Evolutionary conservation across 1,140 invertebrate genomes (phyloP), one percentile per base, ranked within the genome.

Genomic region (Procambarus clarkii): DNA sequence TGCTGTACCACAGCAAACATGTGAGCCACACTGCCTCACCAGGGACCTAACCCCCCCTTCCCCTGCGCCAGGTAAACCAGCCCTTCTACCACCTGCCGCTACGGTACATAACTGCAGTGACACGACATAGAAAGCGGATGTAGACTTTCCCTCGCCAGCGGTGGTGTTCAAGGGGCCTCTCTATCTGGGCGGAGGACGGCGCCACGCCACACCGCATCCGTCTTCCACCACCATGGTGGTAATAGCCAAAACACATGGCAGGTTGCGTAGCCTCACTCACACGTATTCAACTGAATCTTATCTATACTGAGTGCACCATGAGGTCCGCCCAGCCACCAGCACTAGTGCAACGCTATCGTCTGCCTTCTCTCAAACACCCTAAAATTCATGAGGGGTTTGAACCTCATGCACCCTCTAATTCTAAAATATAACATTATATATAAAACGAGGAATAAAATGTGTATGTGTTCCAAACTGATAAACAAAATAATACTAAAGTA

Each of bases 91-190:
- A 80, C 4, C 4, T 21, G 46, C 46, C 78, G 45, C 46, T 24
- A 80, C 8, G 46, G 78, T 21, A 80, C 8, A 80, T 80, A 80
- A 50, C 50, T 13, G 46, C 78, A 34, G 13, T 80, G 18, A 50
- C n/a, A 34, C 45, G 9, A 15, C 46, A 48, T 15, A 80, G 78
- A 80, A 80, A 80, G 78, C 78, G 78, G 78, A 80, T 80, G 78
- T 80, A 80, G 50, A 48, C 50, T 80, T 80, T 54, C 78, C 78
- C 50, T 80, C n/a, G 45, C 78, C 44, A 80, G 78, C 34, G 45
- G 21, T 80, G n/a, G 46, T 54, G 46, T 34, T 54, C 45, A 54
- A 48, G 50, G 46, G 45, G 46, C 78, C 78, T 54, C 13, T 7
- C 45, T 80, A 18, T 44, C 76, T 4, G 64, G 18, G 18, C 34